Percentiles rank a stretch among this genome's conserved stretches.
phyloP scores from a whole-genome alignment of 1,140 invertebrate species.

The Sitobion miscanthi region DNA sequence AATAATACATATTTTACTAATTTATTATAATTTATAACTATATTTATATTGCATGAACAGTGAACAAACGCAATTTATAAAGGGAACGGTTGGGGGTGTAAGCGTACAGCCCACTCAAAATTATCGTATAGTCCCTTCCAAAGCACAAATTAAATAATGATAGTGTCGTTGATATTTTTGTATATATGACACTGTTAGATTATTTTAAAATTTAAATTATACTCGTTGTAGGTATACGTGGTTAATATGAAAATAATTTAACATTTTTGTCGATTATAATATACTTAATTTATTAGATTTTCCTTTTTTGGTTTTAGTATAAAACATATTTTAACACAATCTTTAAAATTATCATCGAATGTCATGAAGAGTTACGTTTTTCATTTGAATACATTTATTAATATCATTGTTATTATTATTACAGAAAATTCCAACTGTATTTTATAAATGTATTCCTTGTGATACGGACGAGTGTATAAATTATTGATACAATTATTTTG shows the following conservation, averaged over 20 bases:
- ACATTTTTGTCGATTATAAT: background rate
- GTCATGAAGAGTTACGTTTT: background rate
- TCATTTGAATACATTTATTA: background rate
- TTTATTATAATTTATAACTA: background rate
- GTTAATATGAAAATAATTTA: background rate
- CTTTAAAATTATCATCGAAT: background rate
- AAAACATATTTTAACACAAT: background rate
- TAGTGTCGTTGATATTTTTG: background rate
- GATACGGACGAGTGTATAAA: background rate
- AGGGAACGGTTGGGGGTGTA: background rate
- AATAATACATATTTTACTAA: background rate
- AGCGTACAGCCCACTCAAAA: background rate
- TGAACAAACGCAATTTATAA: background rate
- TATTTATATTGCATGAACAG: background rate
- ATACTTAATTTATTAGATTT: background rate
- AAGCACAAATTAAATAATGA: slow-evolving; percentile 38
- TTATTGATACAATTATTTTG: slow-evolving; percentile 22
- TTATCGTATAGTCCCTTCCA: background rate
- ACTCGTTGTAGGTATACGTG: background rate
- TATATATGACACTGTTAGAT: background rate
- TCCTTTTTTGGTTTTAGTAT: background rate
- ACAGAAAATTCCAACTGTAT: background rate
- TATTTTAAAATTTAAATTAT: slow-evolving; percentile 4
- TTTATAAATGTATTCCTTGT: background rate
- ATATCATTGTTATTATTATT: background rate